These are phyloP conservation scores for Rattus norvegicus DNA, from an alignment of 2,113 vertebrate species.

Conservation along the genomic window DNA sequence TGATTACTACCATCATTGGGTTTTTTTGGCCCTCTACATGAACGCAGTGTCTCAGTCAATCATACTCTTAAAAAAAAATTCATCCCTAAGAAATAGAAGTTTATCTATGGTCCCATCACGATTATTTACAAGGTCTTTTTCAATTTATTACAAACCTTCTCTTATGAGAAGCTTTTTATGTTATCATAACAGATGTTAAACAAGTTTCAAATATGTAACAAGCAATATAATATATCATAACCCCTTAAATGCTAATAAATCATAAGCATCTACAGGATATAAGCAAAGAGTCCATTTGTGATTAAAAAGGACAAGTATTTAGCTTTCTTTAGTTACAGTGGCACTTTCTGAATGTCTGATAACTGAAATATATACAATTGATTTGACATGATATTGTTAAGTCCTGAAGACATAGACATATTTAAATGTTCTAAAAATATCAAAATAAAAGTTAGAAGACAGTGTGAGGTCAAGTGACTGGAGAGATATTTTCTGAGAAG, in stretches of 20 bases:
- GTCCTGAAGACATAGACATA: neutral
- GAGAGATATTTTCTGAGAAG: neutral
- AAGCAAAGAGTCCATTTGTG: neutral
- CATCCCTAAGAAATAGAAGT: neutral
- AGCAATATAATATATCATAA: neutral
- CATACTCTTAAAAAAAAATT: neutral
- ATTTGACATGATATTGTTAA: neutral
- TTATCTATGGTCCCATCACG: neutral
- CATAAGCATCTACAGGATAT: neutral
- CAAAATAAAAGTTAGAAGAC: neutral
- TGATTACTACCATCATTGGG: neutral
- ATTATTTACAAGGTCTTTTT: neutral
- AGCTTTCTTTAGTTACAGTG: neutral
- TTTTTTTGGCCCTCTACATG: neutral
- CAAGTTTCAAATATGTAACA: neutral
- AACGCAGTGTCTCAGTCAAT: neutral
- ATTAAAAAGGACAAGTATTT: neutral
- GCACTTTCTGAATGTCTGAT: neutral
- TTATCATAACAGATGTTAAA: neutral
- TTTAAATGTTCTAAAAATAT: neutral
- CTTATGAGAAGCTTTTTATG: neutral
- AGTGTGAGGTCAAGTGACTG: neutral
- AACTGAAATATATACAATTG: neutral
- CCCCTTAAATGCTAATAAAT: neutral
- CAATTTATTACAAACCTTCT: neutral